Percentiles rank a stretch among this genome's conserved stretches.
Conservation (phyloP, 2,113 vertebrate species). For the Phoenicopterus ruber region DNA sequence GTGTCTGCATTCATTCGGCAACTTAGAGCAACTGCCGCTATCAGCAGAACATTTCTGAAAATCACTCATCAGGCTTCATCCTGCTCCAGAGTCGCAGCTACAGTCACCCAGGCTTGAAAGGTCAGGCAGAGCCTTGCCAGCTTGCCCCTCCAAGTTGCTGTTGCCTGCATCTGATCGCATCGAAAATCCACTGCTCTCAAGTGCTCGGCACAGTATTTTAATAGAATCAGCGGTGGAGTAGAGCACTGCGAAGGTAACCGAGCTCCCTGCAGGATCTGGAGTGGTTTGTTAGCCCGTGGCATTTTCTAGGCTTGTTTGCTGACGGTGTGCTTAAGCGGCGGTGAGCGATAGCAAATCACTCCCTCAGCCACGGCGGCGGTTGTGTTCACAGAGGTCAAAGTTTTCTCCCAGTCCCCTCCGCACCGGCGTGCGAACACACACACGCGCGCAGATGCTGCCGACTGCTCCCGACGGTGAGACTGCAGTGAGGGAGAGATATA, state of each 20-base stretch:
- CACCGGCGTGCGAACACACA: rapidly evolving
- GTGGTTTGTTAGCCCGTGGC: background rate
- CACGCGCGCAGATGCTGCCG: rapidly evolving
- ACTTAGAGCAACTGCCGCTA: background rate
- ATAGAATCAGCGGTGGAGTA: background rate
- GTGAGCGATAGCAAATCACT: background rate
- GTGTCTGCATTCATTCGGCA: conserved; percentile 6
- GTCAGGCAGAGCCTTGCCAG: background rate
- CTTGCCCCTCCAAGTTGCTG: background rate
- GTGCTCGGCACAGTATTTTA: background rate
- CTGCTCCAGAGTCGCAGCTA: background rate
- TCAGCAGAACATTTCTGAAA: conserved; percentile 22
- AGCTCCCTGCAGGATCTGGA: background rate
- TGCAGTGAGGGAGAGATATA: rapidly evolving
- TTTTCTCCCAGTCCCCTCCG: background rate
- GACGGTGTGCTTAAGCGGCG: background rate
- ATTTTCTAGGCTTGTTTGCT: background rate
- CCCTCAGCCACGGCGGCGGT: rapidly evolving
- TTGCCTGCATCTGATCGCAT: background rate
- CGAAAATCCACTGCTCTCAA: background rate
- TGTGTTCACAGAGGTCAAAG: background rate
- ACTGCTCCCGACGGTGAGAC: background rate
- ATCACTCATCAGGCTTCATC: background rate
- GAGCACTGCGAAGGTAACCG: background rate
- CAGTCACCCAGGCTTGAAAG: background rate